Base-by-base conservation (phyloP, 2,797 vertebrate species). In the Channa striata region DNA sequence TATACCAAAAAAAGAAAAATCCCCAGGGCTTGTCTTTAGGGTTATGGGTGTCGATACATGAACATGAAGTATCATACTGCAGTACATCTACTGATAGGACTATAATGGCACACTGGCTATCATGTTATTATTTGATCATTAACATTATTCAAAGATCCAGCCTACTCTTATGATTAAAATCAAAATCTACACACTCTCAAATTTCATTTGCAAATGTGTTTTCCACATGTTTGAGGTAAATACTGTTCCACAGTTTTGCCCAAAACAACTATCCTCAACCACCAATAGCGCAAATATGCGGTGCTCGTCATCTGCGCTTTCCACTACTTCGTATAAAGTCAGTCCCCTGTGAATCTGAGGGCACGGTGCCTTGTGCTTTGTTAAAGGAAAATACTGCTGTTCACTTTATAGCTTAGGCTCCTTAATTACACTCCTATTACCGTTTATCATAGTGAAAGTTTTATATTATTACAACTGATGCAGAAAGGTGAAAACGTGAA, bases 191-290 rank as follows among this genome's bases (percentile, higher is more conserved):
- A 23, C 3, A 10, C 37, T 60, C 72, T 85, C 61, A 46, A 14
- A 62, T 85, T 68, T 71, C 76, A 68, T 51, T 51, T 77, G 34
- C 62, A 61, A 71, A 71, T 77, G 67, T 49, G 30, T 84, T 91
- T 86, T 85, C 79, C 77, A 77, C 51, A 10, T 77, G 72, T 80
- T 78, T 57, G 59, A 71, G 70, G 83, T 76, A 82, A 90, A 86
- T 79, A 74, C 60, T 64, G 80, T 84, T 88, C 81, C 80, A 62
- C 70, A 74, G 68, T 60, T 78, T 84, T 1, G 11, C 69, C 78
- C 72, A 73, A 69, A 85, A 67, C 74, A 87, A 82, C 72, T 14
- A 52, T 25, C 39, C 13, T 19, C 52, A 69, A 87, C 77, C 70
- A 61, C 81, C 36, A 64, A 77, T 68, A 53, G 56, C 56, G 64